phyloP scores from a whole-genome alignment of 2,113 vertebrate genomes.

The Elaphurus davidianus region DNA sequence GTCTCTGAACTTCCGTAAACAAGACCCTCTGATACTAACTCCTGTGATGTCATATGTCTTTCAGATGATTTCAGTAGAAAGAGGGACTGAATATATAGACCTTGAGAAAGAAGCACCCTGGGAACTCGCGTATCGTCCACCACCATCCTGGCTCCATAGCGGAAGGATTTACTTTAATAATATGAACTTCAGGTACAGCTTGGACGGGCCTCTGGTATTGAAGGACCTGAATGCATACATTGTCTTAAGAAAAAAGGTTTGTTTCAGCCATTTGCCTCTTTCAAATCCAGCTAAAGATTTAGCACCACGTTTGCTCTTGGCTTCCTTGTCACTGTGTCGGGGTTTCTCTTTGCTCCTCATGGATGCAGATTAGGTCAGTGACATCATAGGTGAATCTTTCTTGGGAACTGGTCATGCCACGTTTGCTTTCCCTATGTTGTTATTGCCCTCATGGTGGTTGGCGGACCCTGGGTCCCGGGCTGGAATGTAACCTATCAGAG shows the following conservation, averaged over 20 bases:
- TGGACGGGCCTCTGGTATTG: slow-evolving; percentile 88
- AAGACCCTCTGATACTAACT: background rate
- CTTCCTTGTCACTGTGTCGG: too few relatives aligned
- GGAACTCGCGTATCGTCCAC: slow-evolving; percentile 87
- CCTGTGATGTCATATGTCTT: background rate
- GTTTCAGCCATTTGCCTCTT: background rate
- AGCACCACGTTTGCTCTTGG: too few relatives aligned
- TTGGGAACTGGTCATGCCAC: background rate
- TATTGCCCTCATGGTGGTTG: rapidly evolving
- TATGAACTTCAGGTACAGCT: slow-evolving; percentile 91
- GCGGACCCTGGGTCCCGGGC: too few relatives aligned
- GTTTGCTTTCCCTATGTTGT: background rate
- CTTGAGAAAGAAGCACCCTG: slow-evolving; percentile 95
- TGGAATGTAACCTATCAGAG: background rate
- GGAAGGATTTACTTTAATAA: slow-evolving; percentile 87
- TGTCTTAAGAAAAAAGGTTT: slow-evolving; percentile 87
- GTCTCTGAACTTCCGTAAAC: too few relatives aligned
- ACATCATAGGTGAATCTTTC: too few relatives aligned
- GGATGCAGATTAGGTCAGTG: too few relatives aligned
- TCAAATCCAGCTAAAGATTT: too few relatives aligned
- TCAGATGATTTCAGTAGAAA: slow-evolving; percentile 97
- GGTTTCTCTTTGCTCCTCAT: too few relatives aligned
- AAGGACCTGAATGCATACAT: slow-evolving; percentile 85
- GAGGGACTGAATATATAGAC: slow-evolving; percentile 93
- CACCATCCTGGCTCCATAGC: slow-evolving; percentile 84